Evolutionary conservation across 37 sponge, comb jelly and placozoan species (phyloP), one percentile per base, ranked within the genome.

Genomic region (Theonella swinhoei): DNA sequence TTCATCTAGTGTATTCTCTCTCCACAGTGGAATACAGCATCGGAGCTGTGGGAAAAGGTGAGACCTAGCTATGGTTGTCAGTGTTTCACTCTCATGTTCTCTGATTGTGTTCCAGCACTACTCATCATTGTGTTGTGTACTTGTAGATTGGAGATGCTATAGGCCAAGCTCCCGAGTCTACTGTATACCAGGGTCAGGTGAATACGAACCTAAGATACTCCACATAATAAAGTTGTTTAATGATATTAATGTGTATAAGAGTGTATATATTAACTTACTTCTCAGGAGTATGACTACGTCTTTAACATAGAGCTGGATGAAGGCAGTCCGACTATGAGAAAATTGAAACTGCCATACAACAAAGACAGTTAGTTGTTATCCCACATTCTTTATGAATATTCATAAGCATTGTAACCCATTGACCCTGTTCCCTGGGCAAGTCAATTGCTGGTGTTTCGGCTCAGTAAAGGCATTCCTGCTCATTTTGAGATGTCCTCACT

Each of bases 251-350:
- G n/a, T n/a, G n/a, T n/a, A n/a, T n/a, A n/a, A n/a, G n/a, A n/a
- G n/a, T n/a, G n/a, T n/a, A n/a, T n/a, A n/a, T 30, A 30, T 39
- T 78, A 9, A 17, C 30, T 42, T 60, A 64, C 35, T 54, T 61
- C 17, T 71, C 35, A 93, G 94, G 94, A 94, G 40, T 94, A 90
- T 80, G 94, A 94, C 74, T 85, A 80, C 76, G 88, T 94, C 33
- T 89, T 94, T 80, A 81, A 86, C 42, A 88, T 87, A 42, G 94
- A 94, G 76, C 74, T 90, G 39, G 94, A 94, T 42, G 94, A 94
- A 68, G 88, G 74, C 0, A 47, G 65, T 68, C 86, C 86, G 0
- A 19, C 70, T 20, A 85, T 83, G 74, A 88, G 87, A 64, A 93
- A 85, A 54, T 82, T 93, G n/a, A 90, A 90, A 35, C 85, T 94